Conservation (phyloP, 2,797 vertebrate species). For the Poeciliopsis turneri region DNA sequence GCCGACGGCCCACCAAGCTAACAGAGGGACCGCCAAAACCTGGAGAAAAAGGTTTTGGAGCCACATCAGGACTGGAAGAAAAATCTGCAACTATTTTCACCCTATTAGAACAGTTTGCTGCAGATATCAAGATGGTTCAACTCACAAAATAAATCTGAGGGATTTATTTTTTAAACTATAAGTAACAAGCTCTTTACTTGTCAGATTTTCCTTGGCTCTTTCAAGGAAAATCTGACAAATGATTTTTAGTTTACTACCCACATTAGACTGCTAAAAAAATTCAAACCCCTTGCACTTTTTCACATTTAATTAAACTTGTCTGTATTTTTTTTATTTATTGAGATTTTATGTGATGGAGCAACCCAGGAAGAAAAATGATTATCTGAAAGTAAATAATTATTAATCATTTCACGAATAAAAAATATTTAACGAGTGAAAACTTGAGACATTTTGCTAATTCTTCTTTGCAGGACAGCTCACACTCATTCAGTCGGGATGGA, state of each 20-base stretch:
- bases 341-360: background rate
- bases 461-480: background rate
- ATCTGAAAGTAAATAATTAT: background rate
- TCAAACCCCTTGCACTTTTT: background rate
- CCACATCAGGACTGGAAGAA: background rate
- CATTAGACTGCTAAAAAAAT: background rate
- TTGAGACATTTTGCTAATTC: background rate
- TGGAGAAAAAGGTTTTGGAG: conserved; percentile 17
- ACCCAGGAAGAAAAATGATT: background rate
- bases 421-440: background rate
- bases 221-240: background rate
- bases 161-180: background rate
- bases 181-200: background rate
- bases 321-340: background rate
- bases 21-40: conserved; percentile 12
- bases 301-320: background rate
- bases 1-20: conserved; percentile 34
- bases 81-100: background rate
- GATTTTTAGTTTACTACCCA: background rate
- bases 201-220: background rate
- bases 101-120: conserved; percentile 13
- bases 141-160: background rate
- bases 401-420: background rate
- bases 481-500: background rate
- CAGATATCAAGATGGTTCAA: background rate